Conservation (phyloP, 2,888 invertebrate species). For the Tipula vernalis region DNA sequence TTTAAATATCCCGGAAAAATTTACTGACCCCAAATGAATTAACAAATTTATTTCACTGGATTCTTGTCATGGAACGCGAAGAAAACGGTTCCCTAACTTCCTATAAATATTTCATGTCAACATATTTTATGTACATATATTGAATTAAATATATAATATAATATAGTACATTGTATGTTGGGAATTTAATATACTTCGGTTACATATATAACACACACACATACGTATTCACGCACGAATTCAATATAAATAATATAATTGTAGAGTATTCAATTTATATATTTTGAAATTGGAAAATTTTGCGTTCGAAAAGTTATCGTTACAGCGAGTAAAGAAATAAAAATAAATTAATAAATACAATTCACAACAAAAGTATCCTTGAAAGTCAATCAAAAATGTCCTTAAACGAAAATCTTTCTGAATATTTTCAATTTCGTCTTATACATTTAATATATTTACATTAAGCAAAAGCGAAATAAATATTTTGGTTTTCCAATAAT, state of each 20-base stretch:
- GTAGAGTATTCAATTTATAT: not conserved
- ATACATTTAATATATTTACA: not conserved
- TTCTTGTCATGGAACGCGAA: no score
- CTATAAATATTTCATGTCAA: no score
- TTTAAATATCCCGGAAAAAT: no score
- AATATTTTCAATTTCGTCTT: not conserved
- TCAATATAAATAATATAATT: not conserved
- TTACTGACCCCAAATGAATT: no score
- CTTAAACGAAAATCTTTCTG: not conserved
- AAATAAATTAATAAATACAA: not conserved
- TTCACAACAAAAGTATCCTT: not conserved
- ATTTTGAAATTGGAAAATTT: not conserved
- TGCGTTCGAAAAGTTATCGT: not conserved
- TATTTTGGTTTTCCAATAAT: not conserved
- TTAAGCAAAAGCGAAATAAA: not conserved
- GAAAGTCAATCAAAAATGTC: not conserved
- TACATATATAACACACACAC: not conserved
- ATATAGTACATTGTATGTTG: not conserved
- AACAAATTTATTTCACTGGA: no score
- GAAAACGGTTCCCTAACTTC: no score
- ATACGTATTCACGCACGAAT: not conserved
- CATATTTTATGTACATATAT: no score
- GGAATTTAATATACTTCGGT: not conserved
- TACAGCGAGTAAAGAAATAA: not conserved
- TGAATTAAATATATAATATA: no score